phyloP scores from a whole-genome alignment of 2,113 vertebrate species.

The Leuciscus idus region DNA sequence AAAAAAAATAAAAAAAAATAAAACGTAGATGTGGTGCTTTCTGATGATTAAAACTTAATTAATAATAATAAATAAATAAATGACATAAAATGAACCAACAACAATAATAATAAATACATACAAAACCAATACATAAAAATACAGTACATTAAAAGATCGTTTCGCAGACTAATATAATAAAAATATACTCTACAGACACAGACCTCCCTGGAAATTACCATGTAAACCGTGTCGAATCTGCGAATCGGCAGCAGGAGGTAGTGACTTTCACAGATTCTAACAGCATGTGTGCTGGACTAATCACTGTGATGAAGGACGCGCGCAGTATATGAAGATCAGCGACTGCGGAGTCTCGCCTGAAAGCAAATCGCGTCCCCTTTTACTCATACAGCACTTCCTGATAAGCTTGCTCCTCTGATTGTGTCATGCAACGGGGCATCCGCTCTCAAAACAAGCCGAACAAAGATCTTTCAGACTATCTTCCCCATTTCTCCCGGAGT shows the following conservation, averaged over 20 bases:
- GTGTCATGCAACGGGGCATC: slow-evolving; percentile 66
- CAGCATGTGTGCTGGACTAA: not conserved
- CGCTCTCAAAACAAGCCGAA: slow-evolving; percentile 48
- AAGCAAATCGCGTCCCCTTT: slow-evolving; percentile 48
- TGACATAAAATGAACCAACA: not conserved
- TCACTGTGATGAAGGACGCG: not conserved
- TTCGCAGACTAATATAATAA: not conserved
- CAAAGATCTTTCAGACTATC: slow-evolving; percentile 51
- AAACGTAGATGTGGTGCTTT: not conserved
- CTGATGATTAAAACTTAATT: not conserved
- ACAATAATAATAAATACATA: not conserved
- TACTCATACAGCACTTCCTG: slow-evolving; percentile 68
- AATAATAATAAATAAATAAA: not conserved
- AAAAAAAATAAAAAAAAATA: too few relatives aligned
- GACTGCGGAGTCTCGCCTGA: slow-evolving; percentile 11
- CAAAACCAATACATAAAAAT: not conserved
- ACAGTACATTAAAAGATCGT: not conserved
- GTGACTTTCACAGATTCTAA: not conserved
- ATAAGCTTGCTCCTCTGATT: slow-evolving; percentile 56
- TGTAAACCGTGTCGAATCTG: slow-evolving; percentile 32
- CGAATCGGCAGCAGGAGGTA: not conserved
- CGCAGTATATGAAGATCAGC: slow-evolving; percentile 44
- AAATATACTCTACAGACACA: not conserved
- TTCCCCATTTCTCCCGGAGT: slow-evolving; percentile 9
- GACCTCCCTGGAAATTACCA: not conserved